These are phyloP conservation scores for Adelges cooleyi DNA, from an alignment of 1,140 invertebrate species.

Conservation along the genomic window DNA sequence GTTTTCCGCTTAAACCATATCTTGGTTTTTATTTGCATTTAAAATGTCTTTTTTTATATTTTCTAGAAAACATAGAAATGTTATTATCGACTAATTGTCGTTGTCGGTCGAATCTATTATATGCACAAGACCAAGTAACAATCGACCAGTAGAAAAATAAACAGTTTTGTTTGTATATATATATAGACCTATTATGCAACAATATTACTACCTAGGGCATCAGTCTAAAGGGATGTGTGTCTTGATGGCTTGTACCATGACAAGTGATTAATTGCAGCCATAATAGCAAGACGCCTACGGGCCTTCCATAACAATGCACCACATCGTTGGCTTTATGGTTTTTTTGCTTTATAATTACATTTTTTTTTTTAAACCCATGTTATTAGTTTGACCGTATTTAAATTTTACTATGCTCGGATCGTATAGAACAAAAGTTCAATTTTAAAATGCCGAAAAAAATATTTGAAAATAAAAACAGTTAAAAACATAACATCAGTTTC, in stretches of 20 bases:
- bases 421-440: neutral
- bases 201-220: conserved; percentile 3
- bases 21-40: too few species aligned
- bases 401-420: neutral
- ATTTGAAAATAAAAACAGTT: too few species aligned
- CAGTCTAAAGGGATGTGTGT: neutral
- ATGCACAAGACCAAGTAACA: too few species aligned
- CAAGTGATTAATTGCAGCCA: conserved; percentile 12
- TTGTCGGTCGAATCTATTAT: too few species aligned
- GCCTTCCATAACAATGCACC: conserved; percentile 4
- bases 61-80: too few species aligned
- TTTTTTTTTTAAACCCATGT: neutral
- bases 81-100: too few species aligned
- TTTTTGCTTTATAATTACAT: neutral
- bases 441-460: too few species aligned
- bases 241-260: neutral
- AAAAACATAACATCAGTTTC: too few species aligned
- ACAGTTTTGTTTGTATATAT: too few species aligned
- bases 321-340: neutral
- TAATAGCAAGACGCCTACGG: neutral
- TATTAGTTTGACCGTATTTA: neutral
- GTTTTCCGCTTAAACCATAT: too few species aligned
- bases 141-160: too few species aligned
- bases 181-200: neutral
- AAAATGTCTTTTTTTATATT: too few species aligned